These are phyloP conservation scores for Bemisia tabaci DNA, from an alignment of 1,140 invertebrate genomes.

Conservation along the genomic window DNA sequence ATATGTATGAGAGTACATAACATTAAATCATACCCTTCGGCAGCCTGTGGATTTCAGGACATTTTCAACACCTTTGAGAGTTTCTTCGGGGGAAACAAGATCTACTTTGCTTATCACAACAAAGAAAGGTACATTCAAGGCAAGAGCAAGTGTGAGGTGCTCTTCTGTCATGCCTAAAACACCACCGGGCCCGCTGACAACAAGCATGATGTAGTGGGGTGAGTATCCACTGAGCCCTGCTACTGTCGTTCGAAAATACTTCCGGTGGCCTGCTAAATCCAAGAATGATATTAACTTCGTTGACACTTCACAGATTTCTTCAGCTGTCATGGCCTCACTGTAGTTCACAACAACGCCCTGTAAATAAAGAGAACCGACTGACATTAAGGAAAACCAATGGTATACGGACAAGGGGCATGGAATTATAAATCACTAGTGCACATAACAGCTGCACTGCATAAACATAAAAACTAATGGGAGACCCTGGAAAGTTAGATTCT, in stretches of 20 bases:
- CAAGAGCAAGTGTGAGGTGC: slow-evolving; percentile 68
- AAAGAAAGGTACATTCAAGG: slow-evolving; percentile 77
- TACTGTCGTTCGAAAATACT: slow-evolving; percentile 90
- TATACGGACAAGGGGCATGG: not conserved
- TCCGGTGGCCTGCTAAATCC: slow-evolving; percentile 91
- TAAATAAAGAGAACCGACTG: slow-evolving; percentile 6
- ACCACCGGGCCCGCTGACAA: slow-evolving; percentile 56
- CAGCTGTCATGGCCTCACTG: slow-evolving; percentile 76
- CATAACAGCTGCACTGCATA: no score
- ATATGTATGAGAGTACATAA: no score
- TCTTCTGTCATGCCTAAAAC: slow-evolving; percentile 60
- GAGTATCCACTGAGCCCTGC: slow-evolving; percentile 72
- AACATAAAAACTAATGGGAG: no score
- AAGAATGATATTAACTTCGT: slow-evolving; percentile 88
- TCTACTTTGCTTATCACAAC: slow-evolving; percentile 85
- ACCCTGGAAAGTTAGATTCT: no score
- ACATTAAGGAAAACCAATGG: slow-evolving; percentile 1
- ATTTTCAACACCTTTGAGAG: slow-evolving; percentile 42
- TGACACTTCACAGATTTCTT: slow-evolving; percentile 84
- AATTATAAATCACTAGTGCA: slow-evolving; percentile 3
- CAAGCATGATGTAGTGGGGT: slow-evolving; percentile 88
- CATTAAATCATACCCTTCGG: slow-evolving; percentile 39
- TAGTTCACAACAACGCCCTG: slow-evolving; percentile 70
- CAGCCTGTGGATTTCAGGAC: slow-evolving; percentile 47
- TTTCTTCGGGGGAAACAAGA: slow-evolving; percentile 44